Evolutionary conservation across 2,113 vertebrate species (phyloP).

Genomic region (Delphinus delphis): DNA sequence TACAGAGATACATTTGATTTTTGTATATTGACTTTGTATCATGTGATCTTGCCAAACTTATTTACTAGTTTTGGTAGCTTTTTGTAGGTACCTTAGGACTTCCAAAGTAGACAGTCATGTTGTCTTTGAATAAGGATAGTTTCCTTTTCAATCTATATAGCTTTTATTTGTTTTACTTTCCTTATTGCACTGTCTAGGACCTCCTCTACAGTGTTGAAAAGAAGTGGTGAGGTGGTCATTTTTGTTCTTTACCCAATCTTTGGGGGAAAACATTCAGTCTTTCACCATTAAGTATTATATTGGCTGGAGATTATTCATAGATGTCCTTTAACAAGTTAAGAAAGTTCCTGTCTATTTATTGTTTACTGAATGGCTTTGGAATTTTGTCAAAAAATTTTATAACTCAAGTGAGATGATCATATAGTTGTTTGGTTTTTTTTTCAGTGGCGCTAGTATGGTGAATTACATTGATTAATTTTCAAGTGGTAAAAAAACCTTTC

Average conservation of each 20-base stretch:
- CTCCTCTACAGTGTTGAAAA: background rate
- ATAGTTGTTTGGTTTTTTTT: background rate
- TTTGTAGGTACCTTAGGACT: background rate
- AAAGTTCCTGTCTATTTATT: background rate
- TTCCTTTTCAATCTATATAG: background rate
- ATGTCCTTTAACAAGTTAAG: background rate
- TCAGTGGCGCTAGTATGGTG: background rate
- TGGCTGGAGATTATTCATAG: background rate
- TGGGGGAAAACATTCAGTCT: background rate
- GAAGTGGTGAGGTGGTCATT: background rate
- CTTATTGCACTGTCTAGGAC: background rate
- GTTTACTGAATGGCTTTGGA: background rate
- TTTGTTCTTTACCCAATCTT: background rate
- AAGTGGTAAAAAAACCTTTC: constrained; percentile 15
- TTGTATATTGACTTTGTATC: background rate
- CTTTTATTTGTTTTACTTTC: background rate
- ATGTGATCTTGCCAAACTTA: background rate
- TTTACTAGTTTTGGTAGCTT: background rate
- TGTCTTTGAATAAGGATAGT: background rate
- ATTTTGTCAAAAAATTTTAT: background rate
- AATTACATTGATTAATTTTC: background rate
- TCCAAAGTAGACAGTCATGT: background rate
- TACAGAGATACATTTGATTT: background rate
- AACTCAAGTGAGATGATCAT: background rate
- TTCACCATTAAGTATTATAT: background rate